phyloP scores from a whole-genome alignment of 2,113 vertebrate species.

The Passerina amoena region DNA sequence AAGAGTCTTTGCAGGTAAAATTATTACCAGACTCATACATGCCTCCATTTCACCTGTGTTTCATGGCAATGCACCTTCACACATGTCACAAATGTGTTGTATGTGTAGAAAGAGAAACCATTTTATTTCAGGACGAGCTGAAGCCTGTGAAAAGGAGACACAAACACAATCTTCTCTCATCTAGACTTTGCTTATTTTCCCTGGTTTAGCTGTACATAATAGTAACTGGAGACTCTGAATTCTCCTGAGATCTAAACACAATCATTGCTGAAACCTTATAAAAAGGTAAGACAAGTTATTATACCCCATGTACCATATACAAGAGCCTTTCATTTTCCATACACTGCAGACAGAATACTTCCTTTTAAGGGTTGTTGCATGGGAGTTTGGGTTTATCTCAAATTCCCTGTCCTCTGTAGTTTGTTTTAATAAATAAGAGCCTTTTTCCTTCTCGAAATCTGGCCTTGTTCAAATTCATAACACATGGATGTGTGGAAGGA shows the following conservation, averaged over 20 bases:
- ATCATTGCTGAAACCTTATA: not conserved
- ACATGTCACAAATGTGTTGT: not conserved
- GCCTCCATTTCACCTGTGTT: not conserved
- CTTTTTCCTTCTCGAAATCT: no score
- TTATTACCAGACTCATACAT: not conserved
- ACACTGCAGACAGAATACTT: not conserved
- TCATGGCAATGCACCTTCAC: not conserved
- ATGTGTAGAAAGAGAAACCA: not conserved
- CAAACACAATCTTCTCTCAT: not conserved
- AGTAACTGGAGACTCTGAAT: not conserved
- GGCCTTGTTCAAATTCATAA: no score
- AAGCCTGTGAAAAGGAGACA: not conserved
- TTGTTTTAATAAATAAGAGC: no score
- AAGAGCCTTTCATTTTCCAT: not conserved
- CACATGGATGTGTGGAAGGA: no score
- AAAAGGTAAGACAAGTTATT: not conserved
- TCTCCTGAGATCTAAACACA: not conserved
- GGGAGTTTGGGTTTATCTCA: no score
- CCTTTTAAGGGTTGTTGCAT: not conserved
- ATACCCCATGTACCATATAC: not conserved
- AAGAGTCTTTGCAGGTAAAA: not conserved
- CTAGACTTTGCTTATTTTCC: not conserved
- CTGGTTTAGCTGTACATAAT: not conserved
- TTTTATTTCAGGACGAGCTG: not conserved
- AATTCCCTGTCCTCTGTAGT: no score